phyloP scores from a whole-genome alignment of 2,797 vertebrate genomes.

The Intellagama lesueurii region DNA sequence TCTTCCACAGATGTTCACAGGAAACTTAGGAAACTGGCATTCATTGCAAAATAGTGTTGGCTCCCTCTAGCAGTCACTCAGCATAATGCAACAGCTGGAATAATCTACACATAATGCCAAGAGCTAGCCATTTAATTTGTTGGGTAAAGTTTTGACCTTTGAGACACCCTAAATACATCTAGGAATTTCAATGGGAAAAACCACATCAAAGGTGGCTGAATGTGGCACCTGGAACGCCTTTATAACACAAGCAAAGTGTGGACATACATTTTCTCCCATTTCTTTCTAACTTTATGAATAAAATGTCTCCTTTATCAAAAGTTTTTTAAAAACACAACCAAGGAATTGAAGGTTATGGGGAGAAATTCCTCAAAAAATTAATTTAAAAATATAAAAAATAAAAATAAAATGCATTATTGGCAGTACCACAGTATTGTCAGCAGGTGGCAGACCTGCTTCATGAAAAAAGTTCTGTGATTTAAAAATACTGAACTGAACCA shows the following conservation, averaged over 20 bases:
- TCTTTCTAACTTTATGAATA: background rate
- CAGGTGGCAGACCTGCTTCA: conserved; percentile 54
- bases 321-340: no score
- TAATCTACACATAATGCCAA: no score
- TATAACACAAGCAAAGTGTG: background rate
- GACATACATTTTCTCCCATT: background rate
- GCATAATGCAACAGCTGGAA: no score
- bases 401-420: background rate
- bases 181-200: no score
- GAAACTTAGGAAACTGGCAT: background rate
- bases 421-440: conserved; percentile 20
- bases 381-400: background rate
- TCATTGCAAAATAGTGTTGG: background rate
- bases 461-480: background rate
- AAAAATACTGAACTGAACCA: background rate
- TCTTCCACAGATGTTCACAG: background rate
- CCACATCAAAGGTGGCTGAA: background rate
- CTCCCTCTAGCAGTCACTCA: conserved; percentile 1
- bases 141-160: background rate
- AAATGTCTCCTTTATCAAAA: background rate
- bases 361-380: no score
- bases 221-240: background rate
- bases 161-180: background rate
- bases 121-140: background rate
- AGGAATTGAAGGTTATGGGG: no score